phyloP scores from a whole-genome alignment of 2,113 vertebrate species.

The Neodon shergylaensis region DNA sequence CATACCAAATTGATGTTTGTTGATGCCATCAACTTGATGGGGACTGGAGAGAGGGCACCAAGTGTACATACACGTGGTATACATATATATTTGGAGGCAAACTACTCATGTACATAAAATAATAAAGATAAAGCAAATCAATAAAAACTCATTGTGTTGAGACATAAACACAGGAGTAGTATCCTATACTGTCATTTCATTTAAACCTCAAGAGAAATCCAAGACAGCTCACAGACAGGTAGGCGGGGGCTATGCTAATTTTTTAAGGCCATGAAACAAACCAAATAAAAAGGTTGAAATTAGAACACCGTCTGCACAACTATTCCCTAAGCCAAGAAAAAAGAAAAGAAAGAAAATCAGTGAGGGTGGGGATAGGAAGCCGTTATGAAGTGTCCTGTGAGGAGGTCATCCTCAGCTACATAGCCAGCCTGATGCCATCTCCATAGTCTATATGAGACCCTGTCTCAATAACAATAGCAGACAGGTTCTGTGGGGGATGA shows the following conservation, averaged over 20 bases:
- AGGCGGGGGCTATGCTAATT: not conserved
- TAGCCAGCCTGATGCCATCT: not conserved
- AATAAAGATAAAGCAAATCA: not conserved
- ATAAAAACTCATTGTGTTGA: not conserved
- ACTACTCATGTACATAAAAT: not conserved
- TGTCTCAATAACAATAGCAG: not conserved
- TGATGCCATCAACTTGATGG: not conserved
- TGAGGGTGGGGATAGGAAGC: not conserved
- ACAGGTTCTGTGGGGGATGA: not conserved
- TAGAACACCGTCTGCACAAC: not conserved
- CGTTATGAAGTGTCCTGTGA: not conserved
- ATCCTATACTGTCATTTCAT: not conserved
- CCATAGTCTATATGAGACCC: not conserved
- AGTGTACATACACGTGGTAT: not conserved
- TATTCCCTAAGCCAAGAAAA: not conserved
- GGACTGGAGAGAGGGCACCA: not conserved
- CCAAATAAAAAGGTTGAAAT: not conserved
- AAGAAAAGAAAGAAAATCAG: fast-evolving
- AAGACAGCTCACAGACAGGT: not conserved
- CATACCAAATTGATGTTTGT: not conserved
- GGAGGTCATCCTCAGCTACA: not conserved
- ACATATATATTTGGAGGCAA: not conserved
- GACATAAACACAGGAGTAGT: not conserved
- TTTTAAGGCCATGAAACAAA: not conserved
- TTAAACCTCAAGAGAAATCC: not conserved